Base-by-base conservation (phyloP, 2,113 vertebrate species). In the Ailurus styani region DNA sequence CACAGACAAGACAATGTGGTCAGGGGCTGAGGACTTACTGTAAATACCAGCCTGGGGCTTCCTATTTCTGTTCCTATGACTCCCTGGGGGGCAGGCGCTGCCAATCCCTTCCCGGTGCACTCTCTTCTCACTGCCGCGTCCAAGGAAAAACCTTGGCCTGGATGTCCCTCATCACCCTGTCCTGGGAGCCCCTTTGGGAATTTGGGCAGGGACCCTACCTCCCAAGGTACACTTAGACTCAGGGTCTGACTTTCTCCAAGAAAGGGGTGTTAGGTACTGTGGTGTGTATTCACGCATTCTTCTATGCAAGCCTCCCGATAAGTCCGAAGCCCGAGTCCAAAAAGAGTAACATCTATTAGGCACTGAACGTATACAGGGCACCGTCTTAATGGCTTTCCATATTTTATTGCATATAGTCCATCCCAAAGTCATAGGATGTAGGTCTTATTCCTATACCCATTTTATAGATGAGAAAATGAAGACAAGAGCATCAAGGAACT, bases 51-150 rank as follows among this genome's bases (percentile, higher is more conserved):
- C 23, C 70, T 14, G 1, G 52, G 42, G 82, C 85, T 98, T 98
- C 92, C 50, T 97, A 87, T 97, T 98, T 97, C 75, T 97, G 96
- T 72, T 92, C 47, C 50, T 84, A 78, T 57, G 98, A 79, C 97
- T 97, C 97, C 93, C 87, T 62, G 66, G 91, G 57, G 66, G 86
- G 5, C 62, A 88, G 73, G 77, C 70, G 0, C 52, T 18, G 85
- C 91, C 45, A 70, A 40, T 34, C n/a, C 66, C 77, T 93, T 91
- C 95, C 86, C 60, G 82, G 62, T 1, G 9, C 18, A 15, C n/a
- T 42, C 34, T 91, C 66, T 60, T 77, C 89, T 93, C 42, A 45
- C 54, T 54, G 68, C 73, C 2, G 13, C 27, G 50, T 68, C 81
- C 82, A 60, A 81, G 86, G 78, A 57, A 54, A 90, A 88, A 20